Conservation (phyloP, 2,113 vertebrate genomes). For the Tragelaphus buxtoni region DNA sequence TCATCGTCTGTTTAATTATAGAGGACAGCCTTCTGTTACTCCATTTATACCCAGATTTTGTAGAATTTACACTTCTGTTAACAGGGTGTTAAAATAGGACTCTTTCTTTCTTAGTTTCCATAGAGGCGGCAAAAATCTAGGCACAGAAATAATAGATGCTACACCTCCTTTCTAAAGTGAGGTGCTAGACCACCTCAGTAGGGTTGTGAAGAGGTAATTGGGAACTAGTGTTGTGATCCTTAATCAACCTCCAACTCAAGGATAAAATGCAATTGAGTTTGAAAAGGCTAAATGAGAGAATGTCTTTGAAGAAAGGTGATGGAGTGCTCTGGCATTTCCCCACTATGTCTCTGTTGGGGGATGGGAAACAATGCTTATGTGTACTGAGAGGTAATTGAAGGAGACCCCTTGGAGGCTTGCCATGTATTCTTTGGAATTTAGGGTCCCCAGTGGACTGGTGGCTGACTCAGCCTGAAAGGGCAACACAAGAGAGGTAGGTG, state of each 20-base stretch:
- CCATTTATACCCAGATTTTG: slow-evolving; percentile 26
- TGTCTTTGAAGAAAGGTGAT: background rate
- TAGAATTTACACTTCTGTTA: slow-evolving; percentile 38
- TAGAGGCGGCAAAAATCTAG: background rate
- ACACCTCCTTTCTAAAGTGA: slow-evolving; percentile 18
- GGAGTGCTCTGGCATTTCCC: background rate
- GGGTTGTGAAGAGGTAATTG: background rate
- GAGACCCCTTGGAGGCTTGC: background rate
- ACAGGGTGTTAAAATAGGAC: slow-evolving; percentile 26
- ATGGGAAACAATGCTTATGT: background rate
- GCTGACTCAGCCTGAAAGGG: background rate
- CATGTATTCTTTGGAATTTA: background rate
- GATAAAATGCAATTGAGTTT: background rate
- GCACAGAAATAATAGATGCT: background rate
- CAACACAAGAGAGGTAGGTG: background rate
- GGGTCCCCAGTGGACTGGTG: background rate
- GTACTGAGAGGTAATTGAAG: background rate
- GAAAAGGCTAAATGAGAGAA: background rate
- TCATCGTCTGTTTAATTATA: slow-evolving; percentile 36
- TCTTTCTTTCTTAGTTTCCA: slow-evolving; percentile 35
- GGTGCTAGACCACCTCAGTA: background rate
- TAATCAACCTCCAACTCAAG: background rate
- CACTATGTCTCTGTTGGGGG: background rate
- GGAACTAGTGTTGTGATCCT: background rate
- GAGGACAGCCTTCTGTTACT: slow-evolving; percentile 48